Conservation (phyloP, 2,797 vertebrate genomes). For the Orientallactaga sibirica region DNA sequence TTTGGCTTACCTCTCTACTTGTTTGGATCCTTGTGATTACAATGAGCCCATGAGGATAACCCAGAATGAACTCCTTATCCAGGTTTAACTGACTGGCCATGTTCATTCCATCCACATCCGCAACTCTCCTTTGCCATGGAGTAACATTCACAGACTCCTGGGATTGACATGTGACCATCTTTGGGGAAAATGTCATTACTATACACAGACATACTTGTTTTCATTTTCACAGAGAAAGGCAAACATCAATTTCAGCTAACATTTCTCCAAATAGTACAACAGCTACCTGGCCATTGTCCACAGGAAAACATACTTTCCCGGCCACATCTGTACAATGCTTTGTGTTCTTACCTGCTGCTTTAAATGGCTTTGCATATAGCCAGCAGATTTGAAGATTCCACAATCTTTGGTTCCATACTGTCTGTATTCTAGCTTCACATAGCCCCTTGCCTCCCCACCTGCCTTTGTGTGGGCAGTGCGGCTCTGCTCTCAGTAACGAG, state of each 20-base stretch:
- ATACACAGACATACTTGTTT: constrained; percentile 40
- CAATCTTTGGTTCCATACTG: constrained; percentile 76
- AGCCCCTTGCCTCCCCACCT: constrained; percentile 71
- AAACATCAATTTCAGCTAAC: not conserved
- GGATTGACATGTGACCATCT: not conserved
- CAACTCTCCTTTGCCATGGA: not conserved
- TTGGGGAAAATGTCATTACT: not conserved
- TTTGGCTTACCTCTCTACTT: not conserved
- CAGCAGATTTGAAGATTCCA: constrained; percentile 75
- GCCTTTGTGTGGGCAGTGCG: constrained; percentile 87
- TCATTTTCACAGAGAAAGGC: constrained; percentile 28
- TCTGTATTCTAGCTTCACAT: constrained; percentile 79
- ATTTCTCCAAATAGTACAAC: constrained; percentile 73
- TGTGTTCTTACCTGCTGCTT: constrained; percentile 54
- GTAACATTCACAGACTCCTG: not conserved
- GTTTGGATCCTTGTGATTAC: not conserved
- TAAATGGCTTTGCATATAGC: constrained; percentile 64
- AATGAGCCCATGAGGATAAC: not conserved
- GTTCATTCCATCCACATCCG: constrained; percentile 67
- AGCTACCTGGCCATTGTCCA: constrained; percentile 74
- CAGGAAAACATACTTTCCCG: constrained; percentile 10
- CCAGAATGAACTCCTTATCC: not conserved
- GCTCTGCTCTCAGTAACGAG: constrained; percentile 87
- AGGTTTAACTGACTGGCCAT: constrained; percentile 70
- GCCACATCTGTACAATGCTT: constrained; percentile 12